Percentiles rank a stretch among this genome's conserved stretches.
Evolutionary conservation across 2,888 invertebrate genomes (phyloP).

Genomic region (Heliconius ismenius): DNA sequence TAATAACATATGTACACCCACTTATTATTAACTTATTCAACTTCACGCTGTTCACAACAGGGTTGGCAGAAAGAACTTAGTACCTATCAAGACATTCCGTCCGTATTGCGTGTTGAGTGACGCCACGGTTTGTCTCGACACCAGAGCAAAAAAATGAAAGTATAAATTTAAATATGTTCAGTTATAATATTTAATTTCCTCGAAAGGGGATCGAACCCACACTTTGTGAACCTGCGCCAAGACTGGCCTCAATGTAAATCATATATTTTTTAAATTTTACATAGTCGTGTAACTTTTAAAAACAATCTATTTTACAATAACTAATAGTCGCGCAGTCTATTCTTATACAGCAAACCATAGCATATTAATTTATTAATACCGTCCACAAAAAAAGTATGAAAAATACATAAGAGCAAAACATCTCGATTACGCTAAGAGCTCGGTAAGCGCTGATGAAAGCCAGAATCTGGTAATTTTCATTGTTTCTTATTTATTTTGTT

Average conservation of each 20-base stretch:
- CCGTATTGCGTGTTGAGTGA: no score
- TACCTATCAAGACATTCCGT: no score
- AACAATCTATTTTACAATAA: background rate
- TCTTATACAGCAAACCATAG: background rate
- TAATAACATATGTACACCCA: no score
- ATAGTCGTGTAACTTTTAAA: no score
- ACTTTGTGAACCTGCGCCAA: background rate
- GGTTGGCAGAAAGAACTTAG: no score
- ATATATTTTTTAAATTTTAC: no score
- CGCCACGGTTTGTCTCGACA: no score
- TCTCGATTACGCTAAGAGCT: conserved; percentile 7
- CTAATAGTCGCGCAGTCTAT: background rate
- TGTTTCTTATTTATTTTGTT: conserved; percentile 22
- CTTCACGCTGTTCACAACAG: no score
- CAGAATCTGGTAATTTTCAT: conserved; percentile 28
- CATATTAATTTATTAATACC: background rate
- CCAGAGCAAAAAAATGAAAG: no score
- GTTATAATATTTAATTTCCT: no score
- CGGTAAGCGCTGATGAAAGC: conserved; percentile 10
- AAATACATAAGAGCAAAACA: background rate
- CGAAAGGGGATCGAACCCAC: background rate
- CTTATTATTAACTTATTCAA: no score
- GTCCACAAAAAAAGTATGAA: background rate
- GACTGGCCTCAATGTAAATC: background rate
- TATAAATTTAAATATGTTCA: no score